Base-by-base conservation (phyloP, 1,140 invertebrate species). In the Leptinotarsa texana region DNA sequence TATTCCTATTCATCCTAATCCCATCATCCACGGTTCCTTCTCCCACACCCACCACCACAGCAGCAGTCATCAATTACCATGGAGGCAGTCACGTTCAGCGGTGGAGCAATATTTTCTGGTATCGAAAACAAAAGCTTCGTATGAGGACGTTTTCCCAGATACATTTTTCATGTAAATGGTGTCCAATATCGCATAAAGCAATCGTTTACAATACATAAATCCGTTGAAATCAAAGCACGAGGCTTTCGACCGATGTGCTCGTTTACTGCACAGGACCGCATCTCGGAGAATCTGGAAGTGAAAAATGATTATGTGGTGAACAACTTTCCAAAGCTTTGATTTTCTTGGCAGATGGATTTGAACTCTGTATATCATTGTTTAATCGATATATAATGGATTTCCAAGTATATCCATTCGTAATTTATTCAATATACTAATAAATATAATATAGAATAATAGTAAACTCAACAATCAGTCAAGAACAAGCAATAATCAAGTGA, bases 161-260 rank as follows among this genome's bases (percentile, higher is more conserved):
- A 84, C 84, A 85, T 85, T 85, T 84, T 85, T 85, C 84, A 85
- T 85, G 84, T 85, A 85, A 85, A 85, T 85, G 84, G 84, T 84
- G 84, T 84, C 84, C 82, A 83, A 84, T 85, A 85, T 85, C 83
- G 83, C 84, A 85, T 84, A 84, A 84, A 84, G 83, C 83, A 83
- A 84, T 85, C 84, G 84, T 85, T 85, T 84, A 85, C 84, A 85
- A 84, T 82, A 85, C 84, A 85, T 85, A 84, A 85, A 85, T 85
- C 84, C 84, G 83, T 82, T 81, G 82, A 83, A 85, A 85, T 85
- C 84, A 83, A 84, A 84, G 77, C 71, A 73, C 71, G 61, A 73
- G 71, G 71, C 71, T 62, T 73, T 73, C n/a, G 71, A 73, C 57
- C 71, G 61, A 61, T 73, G 71, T 65, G 71, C 71, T 73, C 71